These are phyloP conservation scores for Psilopsiagon aurifrons DNA, from an alignment of 2,113 vertebrate genomes.

Conservation along the genomic window DNA sequence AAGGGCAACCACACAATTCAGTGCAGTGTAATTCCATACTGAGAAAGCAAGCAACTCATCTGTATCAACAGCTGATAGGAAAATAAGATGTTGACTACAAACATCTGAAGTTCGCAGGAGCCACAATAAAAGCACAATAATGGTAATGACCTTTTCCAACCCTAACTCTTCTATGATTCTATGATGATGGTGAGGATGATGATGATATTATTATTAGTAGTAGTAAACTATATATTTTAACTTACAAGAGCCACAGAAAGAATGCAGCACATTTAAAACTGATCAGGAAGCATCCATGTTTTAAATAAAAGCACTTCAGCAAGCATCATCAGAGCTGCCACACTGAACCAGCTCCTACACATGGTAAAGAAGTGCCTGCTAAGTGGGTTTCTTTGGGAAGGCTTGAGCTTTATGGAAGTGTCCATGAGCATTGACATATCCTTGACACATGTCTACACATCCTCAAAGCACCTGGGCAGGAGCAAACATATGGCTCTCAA, in stretches of 20 bases:
- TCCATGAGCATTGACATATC: slow-evolving; percentile 50
- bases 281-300: neutral
- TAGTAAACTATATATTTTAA: neutral
- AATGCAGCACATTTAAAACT: neutral
- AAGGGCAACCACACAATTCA: neutral
- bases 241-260: neutral
- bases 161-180: neutral
- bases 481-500: slow-evolving; percentile 45
- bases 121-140: neutral
- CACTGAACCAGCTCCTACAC: neutral
- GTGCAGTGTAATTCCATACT: neutral
- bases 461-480: slow-evolving; percentile 53
- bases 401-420: neutral
- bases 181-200: neutral
- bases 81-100: neutral
- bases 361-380: fast-evolving
- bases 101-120: neutral
- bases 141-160: neutral
- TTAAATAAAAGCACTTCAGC: neutral
- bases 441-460: slow-evolving; percentile 63
- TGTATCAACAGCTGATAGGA: neutral
- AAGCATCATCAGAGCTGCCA: neutral
- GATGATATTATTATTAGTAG: neutral
- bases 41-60: neutral
- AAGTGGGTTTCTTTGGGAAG: neutral